Base-by-base conservation (phyloP, 2,797 vertebrate genomes). In the Leucoraja ocellata region DNA sequence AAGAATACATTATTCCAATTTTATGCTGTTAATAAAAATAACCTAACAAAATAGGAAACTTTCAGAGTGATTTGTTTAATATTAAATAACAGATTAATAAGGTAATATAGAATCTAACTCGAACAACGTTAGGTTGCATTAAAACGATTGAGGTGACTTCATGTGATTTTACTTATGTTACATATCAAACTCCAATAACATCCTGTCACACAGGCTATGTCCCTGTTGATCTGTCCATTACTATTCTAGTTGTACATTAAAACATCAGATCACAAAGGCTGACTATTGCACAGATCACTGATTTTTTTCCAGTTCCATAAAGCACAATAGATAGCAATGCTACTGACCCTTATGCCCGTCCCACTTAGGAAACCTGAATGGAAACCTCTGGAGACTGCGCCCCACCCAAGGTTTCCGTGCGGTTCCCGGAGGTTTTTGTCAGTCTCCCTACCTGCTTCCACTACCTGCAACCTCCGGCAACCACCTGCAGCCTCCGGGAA, bases 181-280 rank as follows among this genome's bases (percentile, higher is more conserved):
- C 83, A 86, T 65, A 86, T 86, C 6, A 86, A 86, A 86, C n/a
- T 84, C 25, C 83, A 84, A 63, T 61, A 84, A 84, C 58, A n/a
- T 32, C 63, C 58, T 86, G 83, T n/a, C 13, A 25, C 13, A 86
- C 28, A 86, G 14, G 58, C 83, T 65, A 28, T 32, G 63, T 65
- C 32, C 58, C 83, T 65, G 5, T 65, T 86, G 61, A 86, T 86
- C 16, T 32, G 28, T 5, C 28, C 58, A 86, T 32, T 14, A 86
- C 65, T 86, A 63, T 61, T 86, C 63, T 14, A 65, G 58, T 65
- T 32, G n/a, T n/a, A 63, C 28, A 65, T 86, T 86, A 86, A 63
- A 86, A 65, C 63, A 61, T 65, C 23, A 86, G 83, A 86, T 86
- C 28, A 14, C 58, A 86, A 5, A 32, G 25, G 28, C 28, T 86